These are phyloP conservation scores for Amphipoea oculea DNA, from an alignment of 2,888 invertebrate species.

Conservation along the genomic window DNA sequence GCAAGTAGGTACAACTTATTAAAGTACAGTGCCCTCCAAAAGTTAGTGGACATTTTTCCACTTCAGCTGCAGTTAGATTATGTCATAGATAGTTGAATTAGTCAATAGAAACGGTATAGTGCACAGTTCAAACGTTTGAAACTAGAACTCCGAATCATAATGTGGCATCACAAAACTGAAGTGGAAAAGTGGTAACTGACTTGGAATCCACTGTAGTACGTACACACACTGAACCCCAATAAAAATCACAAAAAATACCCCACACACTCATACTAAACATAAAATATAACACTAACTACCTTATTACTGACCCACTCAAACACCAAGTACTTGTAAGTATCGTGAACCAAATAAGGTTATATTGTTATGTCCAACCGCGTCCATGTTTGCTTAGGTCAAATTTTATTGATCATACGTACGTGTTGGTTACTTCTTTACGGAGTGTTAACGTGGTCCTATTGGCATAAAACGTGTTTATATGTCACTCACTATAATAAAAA, in stretches of 20 bases:
- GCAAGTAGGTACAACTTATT: too few species aligned
- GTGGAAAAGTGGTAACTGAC: too few species aligned
- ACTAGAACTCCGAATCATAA: neutral
- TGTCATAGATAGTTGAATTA: neutral
- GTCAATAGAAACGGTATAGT: neutral
- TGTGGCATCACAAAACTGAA: neutral
- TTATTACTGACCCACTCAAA: constrained; percentile 18
- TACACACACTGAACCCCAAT: neutral
- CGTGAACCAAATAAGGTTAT: constrained; percentile 47
- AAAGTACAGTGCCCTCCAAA: neutral
- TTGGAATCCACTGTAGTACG: too few species aligned
- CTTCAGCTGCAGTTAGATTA: too few species aligned
- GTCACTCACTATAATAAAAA: constrained; percentile 13
- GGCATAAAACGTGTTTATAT: constrained; percentile 22
- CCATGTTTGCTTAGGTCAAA: constrained; percentile 52
- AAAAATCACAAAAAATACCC: neutral
- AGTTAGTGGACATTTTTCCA: too few species aligned
- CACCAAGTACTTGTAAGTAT: constrained; percentile 17
- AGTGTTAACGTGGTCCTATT: constrained; percentile 11
- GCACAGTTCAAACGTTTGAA: neutral
- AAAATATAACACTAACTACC: constrained; percentile 12
- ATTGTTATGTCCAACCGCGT: constrained; percentile 31
- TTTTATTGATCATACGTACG: constrained; percentile 52
- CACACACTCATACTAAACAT: constrained; percentile 1
- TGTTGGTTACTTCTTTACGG: constrained; percentile 26